Base-by-base conservation (phyloP, 1,140 invertebrate genomes). In the Drosophila nigromelanica region DNA sequence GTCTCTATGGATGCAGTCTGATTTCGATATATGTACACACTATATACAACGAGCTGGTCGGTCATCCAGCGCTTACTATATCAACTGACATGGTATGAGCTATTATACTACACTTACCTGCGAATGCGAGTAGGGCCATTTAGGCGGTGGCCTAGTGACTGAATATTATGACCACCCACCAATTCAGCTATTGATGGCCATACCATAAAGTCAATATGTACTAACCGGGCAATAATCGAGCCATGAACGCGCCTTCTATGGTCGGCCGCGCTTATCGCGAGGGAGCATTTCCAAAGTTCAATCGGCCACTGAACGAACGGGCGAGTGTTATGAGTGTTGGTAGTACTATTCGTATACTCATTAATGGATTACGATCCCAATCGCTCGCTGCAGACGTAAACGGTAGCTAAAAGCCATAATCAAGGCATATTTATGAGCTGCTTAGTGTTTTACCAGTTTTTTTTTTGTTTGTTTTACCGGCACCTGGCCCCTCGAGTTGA, bases 371-470 rank as follows among this genome's bases (percentile, higher is more conserved):
- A 86, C 81, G 82, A 73, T 78, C 62, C 55, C 81, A 81, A 86
- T 86, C 82, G 81, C 50, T 35, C 11, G 55, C 40, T 43, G 48
- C 62, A 54, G 62, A 72, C 45, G 35, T 67, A 66, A 77, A 85
- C 81, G 74, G 81, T 85, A 85, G 81, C 82, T 81, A 69, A 85
- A 85, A 87, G 76, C 81, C 74, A 64, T 81, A 86, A 85, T 85
- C 78, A 86, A 85, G 70, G 66, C 66, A 69, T 86, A 86, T 85
- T 86, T 72, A 73, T 73, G 70, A 35, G 47, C 55, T 59, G 69
- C 61, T 59, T 77, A 59, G 86, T 83, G 76, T 43, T 73, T 61
- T 45, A 35, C 52, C 52, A 58, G 39, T 11, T 6, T 1, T 35
- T 35, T 35, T 33, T 33, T 33, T 30, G n/a, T 5, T 5, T 6